These are phyloP conservation scores for Pseudorectes ferrugineus DNA, from an alignment of 2,113 vertebrate species.

Conservation along the genomic window DNA sequence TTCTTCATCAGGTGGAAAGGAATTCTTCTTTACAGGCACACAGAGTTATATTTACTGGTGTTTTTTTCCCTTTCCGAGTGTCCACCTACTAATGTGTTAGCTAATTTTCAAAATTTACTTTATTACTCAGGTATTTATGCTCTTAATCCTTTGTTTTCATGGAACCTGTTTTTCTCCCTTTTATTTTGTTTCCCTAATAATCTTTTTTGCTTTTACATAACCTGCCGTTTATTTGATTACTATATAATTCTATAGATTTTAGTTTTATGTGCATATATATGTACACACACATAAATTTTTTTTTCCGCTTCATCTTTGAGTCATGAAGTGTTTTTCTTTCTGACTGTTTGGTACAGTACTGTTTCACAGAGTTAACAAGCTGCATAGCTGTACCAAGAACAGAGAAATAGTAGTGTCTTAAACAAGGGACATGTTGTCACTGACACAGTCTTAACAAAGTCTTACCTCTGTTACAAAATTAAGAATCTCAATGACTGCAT, in stretches of 20 bases:
- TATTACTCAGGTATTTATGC: neutral
- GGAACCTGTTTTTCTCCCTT: neutral
- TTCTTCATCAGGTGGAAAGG: neutral
- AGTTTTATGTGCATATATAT: neutral
- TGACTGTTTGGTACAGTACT: neutral
- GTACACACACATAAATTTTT: too few species aligned
- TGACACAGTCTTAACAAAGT: neutral
- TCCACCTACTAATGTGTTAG: neutral
- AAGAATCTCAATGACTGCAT: neutral
- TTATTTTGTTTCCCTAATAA: neutral
- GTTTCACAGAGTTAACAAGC: neutral
- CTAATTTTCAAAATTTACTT: neutral
- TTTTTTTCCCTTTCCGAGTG: neutral
- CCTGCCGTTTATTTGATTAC: neutral
- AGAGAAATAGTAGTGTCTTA: neutral
- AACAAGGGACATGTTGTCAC: neutral
- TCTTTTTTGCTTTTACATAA: neutral
- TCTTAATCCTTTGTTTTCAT: neutral
- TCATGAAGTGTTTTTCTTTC: neutral
- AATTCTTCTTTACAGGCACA: neutral
- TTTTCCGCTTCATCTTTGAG: neutral
- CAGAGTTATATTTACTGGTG: neutral
- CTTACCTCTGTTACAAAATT: neutral
- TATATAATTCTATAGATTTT: neutral
- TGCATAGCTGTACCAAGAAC: neutral